Evolutionary conservation across 2,113 vertebrate species (phyloP).

Genomic region (Bungarus multicinctus): DNA sequence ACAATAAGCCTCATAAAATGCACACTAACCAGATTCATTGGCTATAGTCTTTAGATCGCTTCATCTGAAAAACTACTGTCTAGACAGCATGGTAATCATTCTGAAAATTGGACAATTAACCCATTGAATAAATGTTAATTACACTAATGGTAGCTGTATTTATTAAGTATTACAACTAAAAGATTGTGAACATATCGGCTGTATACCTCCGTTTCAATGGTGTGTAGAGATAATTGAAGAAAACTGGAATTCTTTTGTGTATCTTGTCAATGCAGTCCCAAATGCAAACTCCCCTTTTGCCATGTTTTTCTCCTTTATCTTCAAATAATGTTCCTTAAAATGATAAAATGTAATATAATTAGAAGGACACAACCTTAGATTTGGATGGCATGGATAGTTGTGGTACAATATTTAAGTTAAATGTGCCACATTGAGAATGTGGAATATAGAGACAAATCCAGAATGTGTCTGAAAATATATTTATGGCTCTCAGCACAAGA

Average conservation of each 20-base stretch:
- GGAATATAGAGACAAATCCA: not conserved
- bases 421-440: not conserved
- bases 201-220: constrained; percentile 80
- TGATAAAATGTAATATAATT: not conserved
- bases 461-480: not conserved
- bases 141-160: constrained; percentile 7
- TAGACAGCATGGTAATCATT: not conserved
- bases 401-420: not conserved
- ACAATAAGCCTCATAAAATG: not conserved
- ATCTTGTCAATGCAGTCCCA: constrained; percentile 95
- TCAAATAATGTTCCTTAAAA: constrained; percentile 89
- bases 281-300: constrained; percentile 90
- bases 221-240: constrained; percentile 95
- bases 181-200: not conserved
- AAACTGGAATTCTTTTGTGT: constrained; percentile 88
- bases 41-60: not conserved
- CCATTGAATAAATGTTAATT: not conserved
- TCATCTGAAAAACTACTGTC: not conserved
- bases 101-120: not conserved
- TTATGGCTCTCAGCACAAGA: not conserved
- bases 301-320: constrained; percentile 93
- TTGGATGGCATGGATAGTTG: not conserved
- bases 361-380: not conserved
- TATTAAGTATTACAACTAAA: constrained; percentile 37
- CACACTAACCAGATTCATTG: not conserved